These are phyloP conservation scores for Parauchenoglanis ngamensis DNA, from an alignment of 2,797 vertebrate species.

Conservation along the genomic window DNA sequence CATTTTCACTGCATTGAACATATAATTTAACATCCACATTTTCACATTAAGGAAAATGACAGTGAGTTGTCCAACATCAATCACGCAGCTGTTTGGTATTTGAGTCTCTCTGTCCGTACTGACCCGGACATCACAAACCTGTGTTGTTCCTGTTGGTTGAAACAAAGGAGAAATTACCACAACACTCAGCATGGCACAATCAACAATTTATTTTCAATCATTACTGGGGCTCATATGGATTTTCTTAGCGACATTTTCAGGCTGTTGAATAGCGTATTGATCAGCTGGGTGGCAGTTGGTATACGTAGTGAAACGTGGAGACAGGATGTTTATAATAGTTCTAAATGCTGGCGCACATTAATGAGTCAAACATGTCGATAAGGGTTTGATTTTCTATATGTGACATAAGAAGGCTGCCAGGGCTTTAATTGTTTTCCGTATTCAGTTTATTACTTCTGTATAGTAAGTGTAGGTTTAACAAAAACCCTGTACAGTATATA, in stretches of 20 bases:
- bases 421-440: conserved; percentile 45
- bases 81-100: conserved; percentile 39
- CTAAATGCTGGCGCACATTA: conserved; percentile 50
- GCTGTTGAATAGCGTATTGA: conserved; percentile 61
- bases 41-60: conserved; percentile 26
- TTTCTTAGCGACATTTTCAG: conserved; percentile 63
- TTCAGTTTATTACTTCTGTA: conserved; percentile 25
- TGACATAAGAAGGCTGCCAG: conserved; percentile 47
- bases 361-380: conserved; percentile 56
- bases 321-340: conserved; percentile 59
- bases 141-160: conserved; percentile 39
- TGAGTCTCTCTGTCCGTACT: not conserved
- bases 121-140: conserved; percentile 25
- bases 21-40: not conserved
- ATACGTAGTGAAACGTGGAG: conserved; percentile 48
- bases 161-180: conserved; percentile 45
- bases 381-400: conserved; percentile 52
- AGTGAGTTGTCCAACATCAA: conserved; percentile 16
- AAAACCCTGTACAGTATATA: not conserved
- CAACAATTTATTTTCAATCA: conserved; percentile 60
- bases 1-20: not conserved
- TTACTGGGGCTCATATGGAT: conserved; percentile 60
- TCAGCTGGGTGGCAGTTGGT: conserved; percentile 59
- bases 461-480: not conserved
- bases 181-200: conserved; percentile 49